Base-by-base conservation (phyloP, 1,140 invertebrate species). In the Neoseiulus cucumeris region DNA sequence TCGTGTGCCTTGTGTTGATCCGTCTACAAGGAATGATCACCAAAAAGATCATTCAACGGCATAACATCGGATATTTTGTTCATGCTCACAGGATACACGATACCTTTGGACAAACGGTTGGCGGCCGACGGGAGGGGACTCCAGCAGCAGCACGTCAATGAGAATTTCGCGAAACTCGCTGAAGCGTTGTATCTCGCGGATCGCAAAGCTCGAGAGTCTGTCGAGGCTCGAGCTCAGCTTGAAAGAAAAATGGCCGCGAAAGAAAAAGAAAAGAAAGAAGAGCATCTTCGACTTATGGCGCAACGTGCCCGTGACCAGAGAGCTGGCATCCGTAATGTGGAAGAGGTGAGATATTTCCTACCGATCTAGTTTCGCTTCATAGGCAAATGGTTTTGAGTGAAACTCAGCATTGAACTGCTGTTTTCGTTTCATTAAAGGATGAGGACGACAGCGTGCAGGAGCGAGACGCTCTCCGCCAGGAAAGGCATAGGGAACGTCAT, bases 201-300 rank as follows among this genome's bases (percentile, higher is more conserved):
- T 74, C 83, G 95, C 75, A 98, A 98, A 77, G 79, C 74, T 29
- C 78, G 94, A 66, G 94, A 98, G 77, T 90, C 90, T 51, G 92
- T 99, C 0, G 94, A 98, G 75, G 90, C 90, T 73, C 79, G 96
- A 64, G 90, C 92, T 0, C 91, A 97, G 74, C 78, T 98, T 1
- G 94, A 99, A 73, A 91, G 91, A 78, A 91, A 93, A 77, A 75
- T 98, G 67, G 93, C 93, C 0, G 91, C 97, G 72, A 94, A 96
- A 72, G 93, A 98, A 75, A 98, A 98, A 72, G 91, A 97, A 73
- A 92, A 91, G 77, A 98, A 98, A 72, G 96, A 99, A 76, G 93
- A 96, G 70, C 85, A 89, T 77, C 76, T 99, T 69, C 79, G 91
- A 51, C 83, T 87, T 74, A 78, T 98, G 72, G 96, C 96, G 18